These are phyloP conservation scores for Ptychobarbus kaznakovi DNA, from an alignment of 2,797 vertebrate genomes.

Conservation along the genomic window DNA sequence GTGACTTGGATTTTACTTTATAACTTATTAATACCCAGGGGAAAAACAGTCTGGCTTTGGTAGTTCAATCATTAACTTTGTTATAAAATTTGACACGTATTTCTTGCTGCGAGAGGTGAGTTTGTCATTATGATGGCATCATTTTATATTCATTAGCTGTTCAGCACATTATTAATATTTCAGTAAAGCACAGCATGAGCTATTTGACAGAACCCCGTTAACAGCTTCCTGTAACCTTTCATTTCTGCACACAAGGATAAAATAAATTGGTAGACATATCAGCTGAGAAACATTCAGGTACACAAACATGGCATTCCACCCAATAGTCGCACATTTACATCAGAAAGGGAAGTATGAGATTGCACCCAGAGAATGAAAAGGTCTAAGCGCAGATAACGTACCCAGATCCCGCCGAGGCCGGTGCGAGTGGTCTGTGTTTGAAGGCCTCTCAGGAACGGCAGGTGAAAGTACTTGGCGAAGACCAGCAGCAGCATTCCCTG, in stretches of 20 bases:
- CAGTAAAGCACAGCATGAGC: constrained; percentile 11
- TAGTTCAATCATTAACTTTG: background rate
- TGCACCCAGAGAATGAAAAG: background rate
- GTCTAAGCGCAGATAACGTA: constrained; percentile 69
- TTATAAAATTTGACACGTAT: background rate
- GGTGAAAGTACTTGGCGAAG: constrained; percentile 95
- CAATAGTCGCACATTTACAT: background rate
- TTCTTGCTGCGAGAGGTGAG: background rate
- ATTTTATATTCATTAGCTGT: constrained; percentile 14
- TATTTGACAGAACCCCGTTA: background rate
- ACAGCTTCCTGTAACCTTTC: constrained; percentile 16
- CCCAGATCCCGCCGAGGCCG: constrained; percentile 96
- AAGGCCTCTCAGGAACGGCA: constrained; percentile 92
- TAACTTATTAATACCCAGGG: background rate
- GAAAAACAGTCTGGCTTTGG: background rate
- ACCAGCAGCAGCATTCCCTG: constrained; percentile 92
- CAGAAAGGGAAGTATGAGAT: background rate
- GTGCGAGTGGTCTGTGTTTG: constrained; percentile 96
- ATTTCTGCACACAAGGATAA: background rate
- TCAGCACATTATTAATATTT: constrained; percentile 40
- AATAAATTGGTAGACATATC: background rate
- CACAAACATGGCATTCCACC: background rate
- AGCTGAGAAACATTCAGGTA: background rate
- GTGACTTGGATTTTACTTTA: background rate
- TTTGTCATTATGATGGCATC: background rate